These are phyloP conservation scores for Triplophysa yarkandensis DNA, from an alignment of 2,797 vertebrate genomes.

Conservation along the genomic window DNA sequence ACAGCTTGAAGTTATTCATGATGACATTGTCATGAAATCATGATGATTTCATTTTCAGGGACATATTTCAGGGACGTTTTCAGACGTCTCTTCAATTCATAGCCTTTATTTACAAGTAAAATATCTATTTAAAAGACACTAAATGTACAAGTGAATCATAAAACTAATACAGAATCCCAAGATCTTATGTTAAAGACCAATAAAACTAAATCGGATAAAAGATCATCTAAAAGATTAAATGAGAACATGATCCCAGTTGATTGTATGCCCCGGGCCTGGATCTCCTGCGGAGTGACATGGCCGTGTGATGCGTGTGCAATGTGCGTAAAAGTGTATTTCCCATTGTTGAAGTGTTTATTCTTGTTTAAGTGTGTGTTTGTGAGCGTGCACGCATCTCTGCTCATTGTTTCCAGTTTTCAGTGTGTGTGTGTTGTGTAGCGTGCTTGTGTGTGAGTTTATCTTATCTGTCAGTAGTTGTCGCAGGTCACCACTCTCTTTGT, in stretches of 20 bases:
- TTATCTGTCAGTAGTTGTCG: slow-evolving; percentile 28
- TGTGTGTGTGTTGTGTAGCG: slow-evolving; percentile 34
- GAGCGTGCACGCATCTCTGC: slow-evolving; percentile 23
- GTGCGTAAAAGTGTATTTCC: slow-evolving; percentile 61
- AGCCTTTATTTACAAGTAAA: not conserved
- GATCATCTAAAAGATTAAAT: not conserved
- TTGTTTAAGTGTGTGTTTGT: slow-evolving; percentile 36
- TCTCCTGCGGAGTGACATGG: slow-evolving; percentile 7
- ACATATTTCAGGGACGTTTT: no score
- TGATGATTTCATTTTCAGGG: no score
- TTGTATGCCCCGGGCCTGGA: slow-evolving; percentile 10
- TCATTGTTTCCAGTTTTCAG: slow-evolving; percentile 16
- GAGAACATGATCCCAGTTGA: not conserved
- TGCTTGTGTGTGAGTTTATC: slow-evolving; percentile 13
- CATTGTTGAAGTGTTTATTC: slow-evolving; percentile 55
- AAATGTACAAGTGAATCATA: not conserved
- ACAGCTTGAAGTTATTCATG: no score
- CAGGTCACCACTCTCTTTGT: slow-evolving; percentile 2
- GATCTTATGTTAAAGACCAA: slow-evolving; percentile 40
- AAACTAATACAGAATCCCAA: not conserved
- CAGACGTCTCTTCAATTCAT: no score
- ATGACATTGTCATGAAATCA: no score
- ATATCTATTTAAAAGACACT: not conserved
- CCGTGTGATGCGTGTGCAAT: slow-evolving; percentile 34
- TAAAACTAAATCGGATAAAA: not conserved